phyloP scores from a whole-genome alignment of 2,113 vertebrate genomes.

The Hystrix brachyura region DNA sequence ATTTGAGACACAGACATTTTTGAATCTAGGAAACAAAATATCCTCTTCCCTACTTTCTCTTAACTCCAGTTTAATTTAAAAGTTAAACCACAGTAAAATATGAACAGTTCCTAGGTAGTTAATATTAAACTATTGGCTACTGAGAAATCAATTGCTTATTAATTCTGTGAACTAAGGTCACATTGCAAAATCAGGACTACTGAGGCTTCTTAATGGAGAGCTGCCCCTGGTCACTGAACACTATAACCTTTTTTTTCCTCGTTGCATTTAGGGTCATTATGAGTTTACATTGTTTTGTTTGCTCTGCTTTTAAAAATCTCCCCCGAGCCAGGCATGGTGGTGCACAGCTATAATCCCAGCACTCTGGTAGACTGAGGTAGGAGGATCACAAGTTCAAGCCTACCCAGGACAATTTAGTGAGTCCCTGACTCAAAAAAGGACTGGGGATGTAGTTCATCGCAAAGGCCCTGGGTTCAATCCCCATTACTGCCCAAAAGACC shows the following conservation, averaged over 20 bases:
- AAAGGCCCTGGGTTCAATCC: not conserved
- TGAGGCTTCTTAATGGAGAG: not conserved
- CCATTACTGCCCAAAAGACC: not conserved
- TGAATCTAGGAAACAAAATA: conserved; percentile 50
- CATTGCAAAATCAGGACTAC: not conserved
- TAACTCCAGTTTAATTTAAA: conserved; percentile 27
- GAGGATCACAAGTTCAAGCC: not conserved
- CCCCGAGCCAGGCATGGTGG: not conserved
- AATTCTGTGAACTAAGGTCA: not conserved
- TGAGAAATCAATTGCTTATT: not conserved
- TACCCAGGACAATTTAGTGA: not conserved
- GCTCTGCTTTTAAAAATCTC: not conserved
- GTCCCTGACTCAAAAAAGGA: not conserved
- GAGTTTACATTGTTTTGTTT: conserved; percentile 44
- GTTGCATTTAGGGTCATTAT: not conserved
- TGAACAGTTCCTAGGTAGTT: not conserved
- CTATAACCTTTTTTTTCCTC: not conserved
- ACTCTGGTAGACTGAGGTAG: not conserved
- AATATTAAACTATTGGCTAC: not conserved
- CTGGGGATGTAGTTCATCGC: not conserved
- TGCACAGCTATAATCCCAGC: not conserved
- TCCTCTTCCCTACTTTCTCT: conserved; percentile 20
- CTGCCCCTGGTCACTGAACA: not conserved
- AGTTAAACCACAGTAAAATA: not conserved
- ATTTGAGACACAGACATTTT: not conserved